These are phyloP conservation scores for Brachionus paranguensis DNA, from an alignment of 1,140 invertebrate genomes.

Conservation along the genomic window DNA sequence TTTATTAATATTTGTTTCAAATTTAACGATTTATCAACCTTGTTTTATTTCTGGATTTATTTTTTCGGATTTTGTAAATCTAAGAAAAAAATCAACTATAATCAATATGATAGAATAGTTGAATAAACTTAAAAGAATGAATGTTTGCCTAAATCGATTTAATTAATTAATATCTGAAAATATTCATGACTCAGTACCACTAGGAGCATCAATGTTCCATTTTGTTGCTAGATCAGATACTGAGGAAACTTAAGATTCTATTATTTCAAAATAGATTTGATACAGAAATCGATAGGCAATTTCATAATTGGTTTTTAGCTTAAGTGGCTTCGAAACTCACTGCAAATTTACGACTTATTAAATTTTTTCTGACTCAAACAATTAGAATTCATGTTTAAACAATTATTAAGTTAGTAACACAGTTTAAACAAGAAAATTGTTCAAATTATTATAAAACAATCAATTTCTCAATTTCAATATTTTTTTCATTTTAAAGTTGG, in stretches of 20 bases:
- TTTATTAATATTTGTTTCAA: background rate
- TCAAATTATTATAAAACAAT: background rate
- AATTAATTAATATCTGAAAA: background rate
- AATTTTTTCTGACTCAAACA: background rate
- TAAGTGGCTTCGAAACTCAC: background rate
- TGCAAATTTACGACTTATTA: background rate
- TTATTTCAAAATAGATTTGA: background rate
- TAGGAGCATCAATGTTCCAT: background rate
- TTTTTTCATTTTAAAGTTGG: too few relatives aligned
- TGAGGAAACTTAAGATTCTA: background rate
- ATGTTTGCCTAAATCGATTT: background rate
- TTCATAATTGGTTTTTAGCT: background rate
- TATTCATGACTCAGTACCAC: background rate
- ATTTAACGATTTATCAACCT: background rate
- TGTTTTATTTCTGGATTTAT: background rate
- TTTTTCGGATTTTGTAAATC: too few relatives aligned
- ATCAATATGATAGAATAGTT: background rate
- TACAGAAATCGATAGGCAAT: background rate
- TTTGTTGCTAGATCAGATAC: background rate
- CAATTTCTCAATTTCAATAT: background rate
- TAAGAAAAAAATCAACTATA: background rate
- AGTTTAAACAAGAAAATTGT: background rate
- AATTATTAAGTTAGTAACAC: background rate
- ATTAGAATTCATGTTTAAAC: background rate
- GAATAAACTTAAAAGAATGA: background rate